These are phyloP conservation scores for Ennomos fuscantarius DNA, from an alignment of 2,888 invertebrate genomes.

Conservation along the genomic window DNA sequence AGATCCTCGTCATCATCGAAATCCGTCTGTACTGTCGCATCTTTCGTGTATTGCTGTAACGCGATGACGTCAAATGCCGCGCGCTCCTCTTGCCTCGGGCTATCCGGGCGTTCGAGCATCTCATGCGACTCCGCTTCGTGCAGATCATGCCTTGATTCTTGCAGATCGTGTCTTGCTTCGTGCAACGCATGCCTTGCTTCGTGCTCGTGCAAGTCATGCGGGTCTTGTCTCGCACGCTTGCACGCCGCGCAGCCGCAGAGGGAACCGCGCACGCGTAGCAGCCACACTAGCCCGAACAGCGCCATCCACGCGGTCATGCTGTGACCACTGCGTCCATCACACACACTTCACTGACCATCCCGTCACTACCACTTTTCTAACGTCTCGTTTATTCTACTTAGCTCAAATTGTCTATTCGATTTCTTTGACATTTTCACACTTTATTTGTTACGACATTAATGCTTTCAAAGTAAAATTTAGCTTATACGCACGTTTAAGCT, in stretches of 20 bases:
- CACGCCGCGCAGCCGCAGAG: conserved; percentile 91
- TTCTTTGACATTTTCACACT: conserved; percentile 6
- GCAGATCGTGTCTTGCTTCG: conserved; percentile 21
- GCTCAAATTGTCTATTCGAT: conserved; percentile 1
- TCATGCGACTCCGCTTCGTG: conserved; percentile 16
- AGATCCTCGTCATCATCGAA: conserved; percentile 80
- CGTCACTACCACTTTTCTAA: conserved; percentile 30
- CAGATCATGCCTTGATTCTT: conserved; percentile 19
- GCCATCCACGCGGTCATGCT: conserved; percentile 89
- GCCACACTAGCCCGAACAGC: conserved; percentile 94
- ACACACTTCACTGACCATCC: conserved; percentile 42
- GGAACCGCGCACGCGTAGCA: conserved; percentile 91
- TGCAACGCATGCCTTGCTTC: conserved; percentile 45
- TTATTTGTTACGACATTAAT: background rate
- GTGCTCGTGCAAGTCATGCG: conserved; percentile 57
- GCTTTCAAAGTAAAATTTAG: background rate
- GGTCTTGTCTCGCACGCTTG: conserved; percentile 79
- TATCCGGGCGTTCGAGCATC: conserved; percentile 35
- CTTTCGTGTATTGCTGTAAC: conserved; percentile 76
- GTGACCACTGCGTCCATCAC: conserved; percentile 70
- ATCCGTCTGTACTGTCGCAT: conserved; percentile 82
- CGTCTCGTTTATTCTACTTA: conserved; percentile 9
- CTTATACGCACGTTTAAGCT: no score
- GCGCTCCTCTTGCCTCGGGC: conserved; percentile 51
- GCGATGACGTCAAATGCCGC: conserved; percentile 78